Base-by-base conservation (phyloP, 2,888 invertebrate species). In the Campaea margaritaria region DNA sequence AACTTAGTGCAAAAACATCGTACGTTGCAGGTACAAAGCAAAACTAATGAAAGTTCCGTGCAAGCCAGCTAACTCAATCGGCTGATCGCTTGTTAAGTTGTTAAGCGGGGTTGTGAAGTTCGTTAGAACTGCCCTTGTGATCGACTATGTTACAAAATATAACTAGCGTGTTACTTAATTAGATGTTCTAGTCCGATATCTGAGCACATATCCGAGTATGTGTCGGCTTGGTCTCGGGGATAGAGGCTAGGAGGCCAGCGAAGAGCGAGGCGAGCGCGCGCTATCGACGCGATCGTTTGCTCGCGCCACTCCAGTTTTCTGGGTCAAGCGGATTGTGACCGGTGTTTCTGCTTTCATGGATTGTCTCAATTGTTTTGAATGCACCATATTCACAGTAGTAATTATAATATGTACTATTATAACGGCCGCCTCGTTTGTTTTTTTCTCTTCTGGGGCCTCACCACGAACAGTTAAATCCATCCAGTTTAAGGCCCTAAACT, bases 261-360 rank as follows among this genome's bases (percentile, higher is more conserved):
- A 47, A 48, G 48, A 51, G 55, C 50, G 53, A 55, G 58, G 60
- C 66, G 66, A 69, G 74, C 83, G 80, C 83, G 79, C 76, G 76
- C 82, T 88, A 89, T 90, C 89, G 81, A 78, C 69, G 73, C 85
- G 87, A 89, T 89, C 90, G 84, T 74, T 68, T 68, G 70, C 57
- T 67, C 72, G 68, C 75, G 68, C 75, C 76, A 79, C 86, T 85
- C 74, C 73, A 79, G 70, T 81, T 87, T 88, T 87, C 82, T 90
- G 86, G 91, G 91, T 91, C 91, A 90, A 91, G 90, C 85, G 75
- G 80, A 74, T 68, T 79, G 81, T 74, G 78, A 79, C 81, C 77
- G 73, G 72, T 71, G 75, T 73, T 74, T 76, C 78, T 77, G 76
- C 79, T 72, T 76, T 70, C 64, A 65, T 68, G 68, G 67, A 73